Percentiles rank a stretch among this genome's conserved stretches.
These are phyloP conservation scores for Caenorhabditis plicata DNA, from an alignment of 2,888 invertebrate genomes.

Conservation along the genomic window DNA sequence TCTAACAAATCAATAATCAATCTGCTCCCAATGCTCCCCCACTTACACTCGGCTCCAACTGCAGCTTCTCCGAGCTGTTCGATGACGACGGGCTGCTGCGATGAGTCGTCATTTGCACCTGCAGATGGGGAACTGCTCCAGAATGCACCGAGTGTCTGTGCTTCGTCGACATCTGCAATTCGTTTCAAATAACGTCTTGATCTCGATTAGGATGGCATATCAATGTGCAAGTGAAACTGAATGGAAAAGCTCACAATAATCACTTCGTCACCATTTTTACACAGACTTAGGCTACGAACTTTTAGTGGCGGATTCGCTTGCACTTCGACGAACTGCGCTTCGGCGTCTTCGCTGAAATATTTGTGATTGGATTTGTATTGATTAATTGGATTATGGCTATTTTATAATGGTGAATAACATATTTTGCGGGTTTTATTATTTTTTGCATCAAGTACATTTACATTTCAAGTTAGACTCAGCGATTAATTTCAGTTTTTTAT, in stretches of 20 bases:
- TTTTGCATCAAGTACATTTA: too few species aligned
- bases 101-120: slow-evolving; percentile 19
- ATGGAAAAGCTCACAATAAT: slow-evolving; percentile 22
- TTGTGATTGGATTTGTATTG: not conserved
- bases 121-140: slow-evolving; percentile 29
- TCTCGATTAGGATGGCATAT: not conserved
- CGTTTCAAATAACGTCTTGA: not conserved
- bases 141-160: slow-evolving; percentile 32
- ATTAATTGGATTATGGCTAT: too few species aligned
- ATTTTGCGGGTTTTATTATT: too few species aligned
- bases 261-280: slow-evolving; percentile 32
- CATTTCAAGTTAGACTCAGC: too few species aligned
- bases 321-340: slow-evolving; percentile 42
- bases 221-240: not conserved
- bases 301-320: slow-evolving; percentile 37
- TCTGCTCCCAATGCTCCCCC: not conserved
- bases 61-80: slow-evolving; percentile 19
- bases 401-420: too few species aligned
- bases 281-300: slow-evolving; percentile 35
- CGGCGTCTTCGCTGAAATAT: slow-evolving; percentile 44
- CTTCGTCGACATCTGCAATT: slow-evolving; percentile 25
- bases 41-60: slow-evolving; percentile 12
- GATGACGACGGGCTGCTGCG: slow-evolving; percentile 18
- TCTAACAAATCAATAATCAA: slow-evolving; percentile 9
- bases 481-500: too few species aligned